These are phyloP conservation scores for Rutpela maculata DNA, from an alignment of 2,888 invertebrate species.

Conservation along the genomic window DNA sequence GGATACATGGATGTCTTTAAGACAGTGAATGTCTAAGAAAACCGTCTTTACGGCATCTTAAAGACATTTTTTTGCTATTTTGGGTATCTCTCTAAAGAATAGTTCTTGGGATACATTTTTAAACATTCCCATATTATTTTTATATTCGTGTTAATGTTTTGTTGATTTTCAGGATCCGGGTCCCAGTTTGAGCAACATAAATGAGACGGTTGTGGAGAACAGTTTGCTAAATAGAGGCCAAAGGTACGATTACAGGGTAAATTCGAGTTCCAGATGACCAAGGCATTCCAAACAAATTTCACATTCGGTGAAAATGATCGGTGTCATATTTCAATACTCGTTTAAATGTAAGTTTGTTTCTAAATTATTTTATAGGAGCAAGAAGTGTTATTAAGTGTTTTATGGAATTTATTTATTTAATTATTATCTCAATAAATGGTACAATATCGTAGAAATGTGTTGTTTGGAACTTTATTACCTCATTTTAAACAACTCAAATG, in stretches of 20 bases:
- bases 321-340: conserved; percentile 56
- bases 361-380: conserved; percentile 47
- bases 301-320: conserved; percentile 35
- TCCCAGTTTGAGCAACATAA: conserved; percentile 60
- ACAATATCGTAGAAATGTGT: background rate
- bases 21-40: too few species aligned
- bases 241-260: conserved; percentile 59
- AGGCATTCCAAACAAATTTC: conserved; percentile 54
- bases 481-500: too few species aligned
- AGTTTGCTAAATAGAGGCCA: conserved; percentile 58
- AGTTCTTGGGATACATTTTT: too few species aligned
- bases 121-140: too few species aligned
- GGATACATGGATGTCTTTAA: too few species aligned
- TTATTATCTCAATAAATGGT: conserved; percentile 44
- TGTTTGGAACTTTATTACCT: background rate
- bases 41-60: too few species aligned
- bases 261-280: conserved; percentile 65
- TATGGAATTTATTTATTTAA: conserved; percentile 53
- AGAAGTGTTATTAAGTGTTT: conserved; percentile 36
- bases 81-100: too few species aligned
- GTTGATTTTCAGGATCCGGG: conserved; percentile 64
- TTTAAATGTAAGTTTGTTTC: conserved; percentile 50
- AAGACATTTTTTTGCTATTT: too few species aligned
- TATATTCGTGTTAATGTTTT: background rate
- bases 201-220: conserved; percentile 54